These are phyloP conservation scores for Amphipyra tragopoginis DNA, from an alignment of 2,888 invertebrate genomes.

Conservation along the genomic window DNA sequence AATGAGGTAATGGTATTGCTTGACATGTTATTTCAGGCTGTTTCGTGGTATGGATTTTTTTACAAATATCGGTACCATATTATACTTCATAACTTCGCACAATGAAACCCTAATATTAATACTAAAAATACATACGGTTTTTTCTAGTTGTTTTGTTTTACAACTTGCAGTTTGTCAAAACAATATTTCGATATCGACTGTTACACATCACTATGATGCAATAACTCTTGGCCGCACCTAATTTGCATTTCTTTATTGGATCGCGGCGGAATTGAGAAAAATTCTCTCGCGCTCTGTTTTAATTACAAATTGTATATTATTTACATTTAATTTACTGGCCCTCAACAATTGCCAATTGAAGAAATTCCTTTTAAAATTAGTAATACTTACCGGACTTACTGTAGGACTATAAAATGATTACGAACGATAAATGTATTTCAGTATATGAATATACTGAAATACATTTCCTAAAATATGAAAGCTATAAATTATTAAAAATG, in stretches of 20 bases:
- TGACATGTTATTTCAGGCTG: too few species aligned
- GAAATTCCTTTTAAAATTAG: slow-evolving; percentile 18
- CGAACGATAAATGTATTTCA: too few species aligned
- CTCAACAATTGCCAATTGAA: slow-evolving; percentile 35
- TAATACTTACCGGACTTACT: too few species aligned
- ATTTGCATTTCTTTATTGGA: slow-evolving; percentile 90
- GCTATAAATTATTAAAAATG: too few species aligned
- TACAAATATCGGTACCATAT: too few species aligned
- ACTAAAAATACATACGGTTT: background rate
- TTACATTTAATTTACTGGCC: slow-evolving; percentile 63
- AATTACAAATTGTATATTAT: slow-evolving; percentile 75
- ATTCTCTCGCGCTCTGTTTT: slow-evolving; percentile 77
- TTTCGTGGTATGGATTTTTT: too few species aligned
- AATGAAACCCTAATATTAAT: too few species aligned
- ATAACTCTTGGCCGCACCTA: slow-evolving; percentile 84
- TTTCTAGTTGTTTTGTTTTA: background rate
- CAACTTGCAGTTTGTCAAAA: background rate
- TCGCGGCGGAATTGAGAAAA: slow-evolving; percentile 84
- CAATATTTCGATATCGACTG: slow-evolving; percentile 18
- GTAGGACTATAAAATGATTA: too few species aligned
- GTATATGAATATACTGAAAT: too few species aligned
- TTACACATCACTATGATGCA: slow-evolving; percentile 66
- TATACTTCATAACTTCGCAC: too few species aligned
- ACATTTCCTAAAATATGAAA: too few species aligned
- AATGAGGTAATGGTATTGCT: too few species aligned